Conservation (phyloP, 2,113 vertebrate species). For the Chauna torquata region DNA sequence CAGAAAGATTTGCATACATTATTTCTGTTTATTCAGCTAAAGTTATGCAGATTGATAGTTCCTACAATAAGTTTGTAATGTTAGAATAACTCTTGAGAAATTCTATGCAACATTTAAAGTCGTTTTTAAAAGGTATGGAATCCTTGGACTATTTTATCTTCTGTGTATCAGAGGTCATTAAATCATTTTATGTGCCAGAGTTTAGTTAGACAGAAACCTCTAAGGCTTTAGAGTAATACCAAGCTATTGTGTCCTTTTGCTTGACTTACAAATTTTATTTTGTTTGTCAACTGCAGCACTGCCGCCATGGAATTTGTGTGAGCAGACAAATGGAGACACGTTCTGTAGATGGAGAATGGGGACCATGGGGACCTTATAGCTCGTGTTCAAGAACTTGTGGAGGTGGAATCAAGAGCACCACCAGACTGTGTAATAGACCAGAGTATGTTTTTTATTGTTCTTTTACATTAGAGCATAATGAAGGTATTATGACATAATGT, state of each 20-base stretch:
- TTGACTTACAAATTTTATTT: neutral
- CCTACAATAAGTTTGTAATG: neutral
- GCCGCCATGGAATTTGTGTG: constrained; percentile 90
- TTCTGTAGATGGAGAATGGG: constrained; percentile 94
- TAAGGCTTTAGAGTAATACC: neutral
- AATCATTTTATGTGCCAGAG: neutral
- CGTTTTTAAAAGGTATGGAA: neutral
- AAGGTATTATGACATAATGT: neutral
- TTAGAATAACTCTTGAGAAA: neutral
- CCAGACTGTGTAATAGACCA: constrained; percentile 90
- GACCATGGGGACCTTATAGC: constrained; percentile 90
- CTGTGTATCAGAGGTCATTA: neutral
- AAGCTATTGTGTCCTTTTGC: neutral
- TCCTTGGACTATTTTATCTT: neutral
- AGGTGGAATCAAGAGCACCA: constrained; percentile 89
- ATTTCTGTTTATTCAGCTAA: neutral
- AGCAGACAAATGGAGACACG: constrained; percentile 87
- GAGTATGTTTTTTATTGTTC: constrained; percentile 81
- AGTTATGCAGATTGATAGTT: neutral
- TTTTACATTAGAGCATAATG: neutral
- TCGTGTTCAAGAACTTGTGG: constrained; percentile 93
- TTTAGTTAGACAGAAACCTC: neutral
- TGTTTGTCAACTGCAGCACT: constrained; percentile 81
- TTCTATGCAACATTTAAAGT: neutral
- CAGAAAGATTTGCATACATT: neutral